Base-by-base conservation (phyloP, 2,797 vertebrate genomes). In the Agapornis canus region DNA sequence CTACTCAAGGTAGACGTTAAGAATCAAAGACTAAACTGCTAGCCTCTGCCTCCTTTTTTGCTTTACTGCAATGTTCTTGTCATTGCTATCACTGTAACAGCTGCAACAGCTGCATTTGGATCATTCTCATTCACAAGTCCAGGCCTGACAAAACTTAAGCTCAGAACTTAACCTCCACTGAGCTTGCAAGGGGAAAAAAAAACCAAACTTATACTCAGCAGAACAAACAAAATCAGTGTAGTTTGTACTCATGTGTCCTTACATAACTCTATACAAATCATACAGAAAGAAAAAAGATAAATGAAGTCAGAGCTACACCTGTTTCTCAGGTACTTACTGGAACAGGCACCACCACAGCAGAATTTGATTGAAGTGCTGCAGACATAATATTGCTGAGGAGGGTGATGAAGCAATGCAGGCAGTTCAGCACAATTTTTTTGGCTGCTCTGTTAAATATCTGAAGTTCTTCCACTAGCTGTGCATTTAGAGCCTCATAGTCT, bases 401-500 rank as follows among this genome's bases (percentile, higher is more conserved):
- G 19, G 97, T 93, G 82, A 98, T 93, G 37, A 99, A 96, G 72
- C 97, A 98, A 59, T 97, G 87, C 59, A 99, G 96, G 68, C 99
- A 99, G 97, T 99, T 99, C 69, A 90, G 96, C 76, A 99, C 97
- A 75, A 99, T 98, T 14, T 92, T 97, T 39, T 97, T 94, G 32
- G 98, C 98, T 0, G 98, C 98, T 91, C 51, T 95, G 96, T 99
- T 99, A 98, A 99, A 99, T 43, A 97, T 92, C 96, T 99, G 98
- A 91, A 99, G 98, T 97, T 99, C 99, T 93, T 99, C 99, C 45
- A 99, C 98, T 2, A 99, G 97, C 94, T 99, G 98, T 22, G 98
- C 98, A 8, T 99, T 99, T 68, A 99, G 97, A 48, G 99, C 99
- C 91, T 99, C 98, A 2, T 99, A 99, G 64, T 99, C 99, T 76